phyloP scores from a whole-genome alignment of 2,113 vertebrate genomes.

The Dipodomys stephensi region DNA sequence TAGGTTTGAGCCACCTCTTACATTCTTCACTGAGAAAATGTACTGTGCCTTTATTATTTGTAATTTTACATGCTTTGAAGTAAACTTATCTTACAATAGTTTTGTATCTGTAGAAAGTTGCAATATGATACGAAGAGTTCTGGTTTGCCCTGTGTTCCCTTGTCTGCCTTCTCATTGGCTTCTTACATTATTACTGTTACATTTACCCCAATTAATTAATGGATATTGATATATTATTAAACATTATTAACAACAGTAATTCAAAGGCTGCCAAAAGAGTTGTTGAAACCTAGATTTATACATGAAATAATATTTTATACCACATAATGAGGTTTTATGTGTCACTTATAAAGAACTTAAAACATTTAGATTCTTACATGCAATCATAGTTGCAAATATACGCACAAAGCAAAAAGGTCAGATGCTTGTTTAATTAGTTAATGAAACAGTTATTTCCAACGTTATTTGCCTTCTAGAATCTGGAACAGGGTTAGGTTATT shows the following conservation, averaged over 20 bases:
- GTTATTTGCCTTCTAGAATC: not conserved
- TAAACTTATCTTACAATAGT: conserved; percentile 8
- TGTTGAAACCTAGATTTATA: not conserved
- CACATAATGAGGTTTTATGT: not conserved
- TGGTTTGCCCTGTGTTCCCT: not conserved
- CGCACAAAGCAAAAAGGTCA: not conserved
- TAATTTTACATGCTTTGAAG: not conserved
- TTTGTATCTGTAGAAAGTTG: not conserved
- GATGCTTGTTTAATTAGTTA: not conserved
- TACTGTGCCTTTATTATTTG: not conserved
- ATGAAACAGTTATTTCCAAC: not conserved
- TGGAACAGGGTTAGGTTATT: not conserved
- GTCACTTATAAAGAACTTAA: not conserved
- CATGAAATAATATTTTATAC: not conserved
- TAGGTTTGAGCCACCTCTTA: too few species aligned
- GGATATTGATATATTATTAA: not conserved
- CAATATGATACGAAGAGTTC: not conserved
- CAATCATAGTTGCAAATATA: not conserved
- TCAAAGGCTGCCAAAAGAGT: not conserved
- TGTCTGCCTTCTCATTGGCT: not conserved
- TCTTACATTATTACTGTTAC: not conserved
- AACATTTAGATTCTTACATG: not conserved
- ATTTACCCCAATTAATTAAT: not conserved
- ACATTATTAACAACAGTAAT: conserved; percentile 18
- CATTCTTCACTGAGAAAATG: not conserved